A percentile compares a stretch with the other conserved stretches of the same genome.
These are phyloP conservation scores for Invenusta paracnida DNA, from an alignment of 2,888 invertebrate genomes.

Conservation along the genomic window DNA sequence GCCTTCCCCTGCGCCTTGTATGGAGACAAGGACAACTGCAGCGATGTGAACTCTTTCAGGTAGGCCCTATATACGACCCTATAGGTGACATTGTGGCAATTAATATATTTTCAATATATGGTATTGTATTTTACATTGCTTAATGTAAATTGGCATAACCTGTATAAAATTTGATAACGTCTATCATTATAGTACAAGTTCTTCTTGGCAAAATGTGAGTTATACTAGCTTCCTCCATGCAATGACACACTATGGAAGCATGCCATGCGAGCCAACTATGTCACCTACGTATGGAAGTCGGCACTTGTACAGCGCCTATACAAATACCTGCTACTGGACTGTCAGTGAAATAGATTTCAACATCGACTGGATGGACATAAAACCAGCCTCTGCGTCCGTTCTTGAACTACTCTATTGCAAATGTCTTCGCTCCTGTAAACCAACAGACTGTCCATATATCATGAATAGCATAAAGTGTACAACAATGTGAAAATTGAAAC, in stretches of 20 bases:
- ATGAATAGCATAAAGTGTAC: neutral
- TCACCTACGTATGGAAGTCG: neutral
- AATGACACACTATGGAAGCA: neutral
- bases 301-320: neutral
- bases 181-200: slow-evolving; percentile 23
- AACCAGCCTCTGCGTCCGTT: slow-evolving; percentile 7
- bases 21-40: slow-evolving; percentile 5
- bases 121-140: slow-evolving; percentile 14
- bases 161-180: neutral
- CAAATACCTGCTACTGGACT: neutral
- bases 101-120: neutral
- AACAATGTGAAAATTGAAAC: slow-evolving; percentile 15
- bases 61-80: neutral
- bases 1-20: neutral
- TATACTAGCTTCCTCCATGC: neutral
- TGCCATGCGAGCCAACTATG: slow-evolving; percentile 19
- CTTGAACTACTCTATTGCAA: slow-evolving; percentile 6
- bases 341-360: neutral
- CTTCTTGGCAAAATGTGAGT: neutral
- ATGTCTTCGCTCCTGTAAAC: slow-evolving; percentile 9
- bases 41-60: slow-evolving; percentile 23
- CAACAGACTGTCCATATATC: slow-evolving; percentile 8
- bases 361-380: neutral
- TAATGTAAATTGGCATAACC: neutral
- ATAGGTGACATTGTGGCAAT: neutral